phyloP scores from a whole-genome alignment of 2,888 invertebrate species.

The Syrista parreyssii region DNA sequence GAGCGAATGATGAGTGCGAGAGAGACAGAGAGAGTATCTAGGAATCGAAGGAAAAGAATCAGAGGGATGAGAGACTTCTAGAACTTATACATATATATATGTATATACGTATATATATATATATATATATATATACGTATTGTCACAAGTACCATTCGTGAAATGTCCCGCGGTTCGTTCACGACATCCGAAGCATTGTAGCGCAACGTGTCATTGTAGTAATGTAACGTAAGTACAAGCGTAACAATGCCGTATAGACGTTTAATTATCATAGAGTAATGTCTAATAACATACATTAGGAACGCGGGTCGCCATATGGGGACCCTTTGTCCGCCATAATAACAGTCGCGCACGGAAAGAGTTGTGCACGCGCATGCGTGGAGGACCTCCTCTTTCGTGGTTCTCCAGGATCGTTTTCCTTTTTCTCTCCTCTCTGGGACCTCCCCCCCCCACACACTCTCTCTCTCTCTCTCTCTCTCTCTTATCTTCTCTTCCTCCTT shows the following conservation, averaged over 20 bases:
- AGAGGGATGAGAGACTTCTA: neutral
- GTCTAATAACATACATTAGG: constrained; percentile 66
- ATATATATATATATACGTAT: neutral
- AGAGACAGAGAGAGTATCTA: neutral
- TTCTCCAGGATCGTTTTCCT: constrained; percentile 40
- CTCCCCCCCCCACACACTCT: constrained; percentile 32
- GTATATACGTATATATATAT: too few relatives aligned
- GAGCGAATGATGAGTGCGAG: neutral
- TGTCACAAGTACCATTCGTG: neutral
- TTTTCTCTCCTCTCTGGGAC: constrained; percentile 22
- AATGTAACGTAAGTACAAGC: constrained; percentile 62
- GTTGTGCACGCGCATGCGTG: constrained; percentile 60
- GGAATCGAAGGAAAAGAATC: neutral
- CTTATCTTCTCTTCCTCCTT: neutral
- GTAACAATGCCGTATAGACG: constrained; percentile 65
- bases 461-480: constrained; percentile 17
- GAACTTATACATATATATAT: neutral
- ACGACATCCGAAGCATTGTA: constrained; percentile 64
- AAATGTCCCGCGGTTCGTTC: constrained; percentile 19
- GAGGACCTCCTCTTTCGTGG: constrained; percentile 38
- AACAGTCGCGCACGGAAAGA: constrained; percentile 63
- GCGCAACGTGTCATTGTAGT: constrained; percentile 65
- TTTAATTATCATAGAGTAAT: constrained; percentile 67
- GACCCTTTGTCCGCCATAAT: constrained; percentile 64
- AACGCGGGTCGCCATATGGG: constrained; percentile 63